phyloP scores from a whole-genome alignment of 1,140 invertebrate species.

The Lordiphosa collinella region DNA sequence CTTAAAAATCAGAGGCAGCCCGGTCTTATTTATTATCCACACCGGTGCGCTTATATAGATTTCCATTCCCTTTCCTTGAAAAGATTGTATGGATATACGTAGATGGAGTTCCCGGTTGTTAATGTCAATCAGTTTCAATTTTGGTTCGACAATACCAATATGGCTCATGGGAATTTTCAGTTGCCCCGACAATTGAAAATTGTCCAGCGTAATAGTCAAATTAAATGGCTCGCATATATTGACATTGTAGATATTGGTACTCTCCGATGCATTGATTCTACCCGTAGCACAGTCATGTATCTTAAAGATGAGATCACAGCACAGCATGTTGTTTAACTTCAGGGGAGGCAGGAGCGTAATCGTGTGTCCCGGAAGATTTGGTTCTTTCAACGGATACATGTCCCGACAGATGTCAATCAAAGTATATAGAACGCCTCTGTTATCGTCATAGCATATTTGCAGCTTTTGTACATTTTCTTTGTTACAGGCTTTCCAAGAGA shows the following conservation, averaged over 20 bases:
- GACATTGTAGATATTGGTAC: constrained; percentile 81
- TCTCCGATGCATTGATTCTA: constrained; percentile 82
- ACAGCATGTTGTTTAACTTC: constrained; percentile 88
- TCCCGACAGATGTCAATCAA: constrained; percentile 85
- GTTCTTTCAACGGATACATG: constrained; percentile 86
- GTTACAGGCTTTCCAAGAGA: constrained; percentile 52
- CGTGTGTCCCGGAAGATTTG: constrained; percentile 88
- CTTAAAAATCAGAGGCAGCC: constrained; percentile 94
- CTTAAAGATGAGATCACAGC: constrained; percentile 86
- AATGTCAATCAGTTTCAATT: constrained; percentile 86
- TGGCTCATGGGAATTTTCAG: constrained; percentile 81
- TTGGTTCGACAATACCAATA: constrained; percentile 79
- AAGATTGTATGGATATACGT: constrained; percentile 82
- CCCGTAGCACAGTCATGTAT: constrained; percentile 81
- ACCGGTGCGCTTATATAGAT: constrained; percentile 91
- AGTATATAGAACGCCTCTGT: constrained; percentile 56
- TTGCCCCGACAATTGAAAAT: constrained; percentile 87
- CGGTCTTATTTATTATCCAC: constrained; percentile 98
- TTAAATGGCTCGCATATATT: constrained; percentile 86
- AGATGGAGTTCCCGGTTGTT: constrained; percentile 87
- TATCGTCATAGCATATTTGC: constrained; percentile 52
- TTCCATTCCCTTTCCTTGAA: constrained; percentile 81
- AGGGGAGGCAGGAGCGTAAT: constrained; percentile 92
- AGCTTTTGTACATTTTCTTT: constrained; percentile 40
- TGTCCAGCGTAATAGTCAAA: constrained; percentile 89